phyloP scores from a whole-genome alignment of 1,140 invertebrate species.

The Drosophila bifasciata region DNA sequence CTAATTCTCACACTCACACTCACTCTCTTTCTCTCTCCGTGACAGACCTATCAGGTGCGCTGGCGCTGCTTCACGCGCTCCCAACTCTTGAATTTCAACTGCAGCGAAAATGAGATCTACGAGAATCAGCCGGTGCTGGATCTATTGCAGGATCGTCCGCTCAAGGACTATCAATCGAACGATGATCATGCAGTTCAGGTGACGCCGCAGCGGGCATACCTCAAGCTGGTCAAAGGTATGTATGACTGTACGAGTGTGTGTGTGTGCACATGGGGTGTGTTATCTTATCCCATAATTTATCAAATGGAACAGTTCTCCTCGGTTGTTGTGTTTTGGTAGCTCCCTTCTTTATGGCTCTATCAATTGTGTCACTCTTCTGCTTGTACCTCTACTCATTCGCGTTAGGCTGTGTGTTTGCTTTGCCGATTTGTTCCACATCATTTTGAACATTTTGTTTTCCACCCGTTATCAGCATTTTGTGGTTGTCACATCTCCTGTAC shows the following conservation, averaged over 20 bases:
- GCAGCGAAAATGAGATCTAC: slow-evolving; percentile 57
- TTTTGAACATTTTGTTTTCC: slow-evolving; percentile 55
- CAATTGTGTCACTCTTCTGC: slow-evolving; percentile 30
- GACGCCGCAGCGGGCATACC: slow-evolving; percentile 85
- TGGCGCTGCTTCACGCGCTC: slow-evolving; percentile 70
- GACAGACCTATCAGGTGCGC: slow-evolving; percentile 53
- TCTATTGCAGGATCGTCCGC: slow-evolving; percentile 64
- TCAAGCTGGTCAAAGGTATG: slow-evolving; percentile 85
- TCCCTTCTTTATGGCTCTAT: neutral
- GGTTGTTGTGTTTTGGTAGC: neutral
- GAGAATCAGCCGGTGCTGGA: slow-evolving; percentile 71
- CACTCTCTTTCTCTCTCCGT: neutral
- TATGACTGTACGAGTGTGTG: neutral
- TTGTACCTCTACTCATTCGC: slow-evolving; percentile 7
- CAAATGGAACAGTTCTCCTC: neutral
- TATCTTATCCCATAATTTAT: slow-evolving; percentile 48
- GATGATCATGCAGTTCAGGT: slow-evolving; percentile 86
- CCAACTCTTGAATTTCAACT: slow-evolving; percentile 54
- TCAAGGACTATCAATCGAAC: slow-evolving; percentile 80
- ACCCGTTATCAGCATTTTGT: slow-evolving; percentile 50
- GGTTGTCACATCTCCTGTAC: slow-evolving; percentile 41
- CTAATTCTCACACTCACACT: neutral
- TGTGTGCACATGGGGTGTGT: neutral
- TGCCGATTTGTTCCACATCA: slow-evolving; percentile 70
- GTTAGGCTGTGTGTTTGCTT: slow-evolving; percentile 45